These are phyloP conservation scores for Acrobasis consociella DNA, from an alignment of 2,888 invertebrate genomes.

Conservation along the genomic window DNA sequence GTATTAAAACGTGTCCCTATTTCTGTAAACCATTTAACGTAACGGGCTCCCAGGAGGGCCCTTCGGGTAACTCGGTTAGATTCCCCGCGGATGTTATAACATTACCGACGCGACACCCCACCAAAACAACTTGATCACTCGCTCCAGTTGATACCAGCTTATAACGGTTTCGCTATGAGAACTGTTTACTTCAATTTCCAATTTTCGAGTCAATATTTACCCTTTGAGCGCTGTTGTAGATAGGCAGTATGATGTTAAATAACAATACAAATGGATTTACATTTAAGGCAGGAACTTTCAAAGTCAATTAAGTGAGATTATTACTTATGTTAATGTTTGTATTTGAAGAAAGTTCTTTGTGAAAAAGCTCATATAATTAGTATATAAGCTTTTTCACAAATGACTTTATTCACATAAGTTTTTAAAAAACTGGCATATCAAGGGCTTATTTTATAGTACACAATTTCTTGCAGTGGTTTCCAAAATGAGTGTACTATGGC, in stretches of 20 bases:
- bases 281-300: too few relatives aligned
- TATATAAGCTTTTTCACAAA: too few relatives aligned
- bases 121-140: slow-evolving; percentile 5
- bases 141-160: not conserved
- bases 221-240: not conserved
- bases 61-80: slow-evolving; percentile 6
- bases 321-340: too few relatives aligned
- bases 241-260: not conserved
- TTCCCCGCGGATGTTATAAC: slow-evolving; percentile 5
- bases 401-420: too few relatives aligned
- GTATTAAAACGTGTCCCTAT: slow-evolving; percentile 3
- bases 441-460: not conserved
- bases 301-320: too few relatives aligned
- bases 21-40: slow-evolving; percentile 1
- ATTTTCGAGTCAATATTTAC: slow-evolving; percentile 16
- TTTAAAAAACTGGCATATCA: too few relatives aligned
- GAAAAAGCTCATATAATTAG: too few relatives aligned
- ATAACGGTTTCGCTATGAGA: not conserved
- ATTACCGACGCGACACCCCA: slow-evolving; percentile 5
- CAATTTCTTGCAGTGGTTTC: not conserved
- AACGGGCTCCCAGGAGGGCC: not conserved
- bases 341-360: too few relatives aligned
- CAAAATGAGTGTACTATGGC: slow-evolving; percentile 58
- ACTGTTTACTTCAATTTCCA: slow-evolving; percentile 4
- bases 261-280: too few relatives aligned